Evolutionary conservation across 1,140 invertebrate genomes (phyloP).

Genomic region (Pissodes strobi): DNA sequence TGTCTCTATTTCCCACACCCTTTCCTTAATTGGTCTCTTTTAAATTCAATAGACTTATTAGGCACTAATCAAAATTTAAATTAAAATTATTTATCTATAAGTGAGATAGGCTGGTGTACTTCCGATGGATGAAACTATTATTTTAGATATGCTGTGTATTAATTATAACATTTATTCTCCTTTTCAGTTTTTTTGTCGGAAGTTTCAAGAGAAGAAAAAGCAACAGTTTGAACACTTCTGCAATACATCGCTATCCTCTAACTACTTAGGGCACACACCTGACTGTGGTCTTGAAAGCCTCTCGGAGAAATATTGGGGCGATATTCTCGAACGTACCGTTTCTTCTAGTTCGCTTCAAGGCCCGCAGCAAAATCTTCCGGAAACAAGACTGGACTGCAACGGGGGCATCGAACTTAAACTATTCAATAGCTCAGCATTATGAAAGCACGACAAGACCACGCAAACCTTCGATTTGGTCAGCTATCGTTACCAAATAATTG

Average conservation of each 20-base stretch:
- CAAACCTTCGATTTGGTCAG: constrained; percentile 49
- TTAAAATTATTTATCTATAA: no score
- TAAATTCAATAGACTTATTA: no score
- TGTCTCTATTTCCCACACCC: no score
- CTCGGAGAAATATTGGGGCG: constrained; percentile 78
- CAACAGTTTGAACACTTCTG: constrained; percentile 39
- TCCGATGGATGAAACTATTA: no score
- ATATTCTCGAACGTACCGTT: constrained; percentile 72
- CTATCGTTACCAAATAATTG: constrained; percentile 45
- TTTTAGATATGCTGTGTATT: no score
- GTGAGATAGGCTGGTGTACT: no score
- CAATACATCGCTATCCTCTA: constrained; percentile 43
- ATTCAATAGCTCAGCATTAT: constrained; percentile 51
- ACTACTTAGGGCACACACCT: constrained; percentile 40
- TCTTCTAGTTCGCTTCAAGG: constrained; percentile 70
- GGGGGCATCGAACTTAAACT: constrained; percentile 48
- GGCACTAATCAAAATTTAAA: no score
- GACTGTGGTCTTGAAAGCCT: constrained; percentile 68
- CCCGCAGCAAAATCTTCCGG: constrained; percentile 52
- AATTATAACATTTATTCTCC: no score
- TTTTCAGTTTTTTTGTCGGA: constrained; percentile 49
- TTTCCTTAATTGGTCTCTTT: no score
- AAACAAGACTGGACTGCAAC: constrained; percentile 47
- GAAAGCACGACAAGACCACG: constrained; percentile 55
- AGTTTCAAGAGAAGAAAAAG: constrained; percentile 36